Evolutionary conservation across 2,888 invertebrate genomes (phyloP).

Genomic region (Chymomyza procnemis): DNA sequence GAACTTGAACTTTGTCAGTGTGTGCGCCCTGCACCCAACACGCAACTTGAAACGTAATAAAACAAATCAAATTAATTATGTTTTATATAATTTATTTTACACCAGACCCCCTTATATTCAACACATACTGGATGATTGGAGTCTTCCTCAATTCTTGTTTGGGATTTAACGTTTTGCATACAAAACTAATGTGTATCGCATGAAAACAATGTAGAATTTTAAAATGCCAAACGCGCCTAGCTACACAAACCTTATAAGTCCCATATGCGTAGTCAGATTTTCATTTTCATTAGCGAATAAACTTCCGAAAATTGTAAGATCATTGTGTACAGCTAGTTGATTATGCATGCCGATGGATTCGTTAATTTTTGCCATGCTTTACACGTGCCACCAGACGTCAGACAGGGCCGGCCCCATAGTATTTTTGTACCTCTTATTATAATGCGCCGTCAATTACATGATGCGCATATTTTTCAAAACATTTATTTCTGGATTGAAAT

Average conservation of each 20-base stretch:
- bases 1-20: neutral
- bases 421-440: constrained; percentile 2
- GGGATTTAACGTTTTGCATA: neutral
- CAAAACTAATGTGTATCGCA: constrained; percentile 10
- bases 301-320: constrained; percentile 49
- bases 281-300: constrained; percentile 58
- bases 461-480: neutral
- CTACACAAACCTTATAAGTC: neutral
- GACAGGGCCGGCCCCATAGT: constrained; percentile 14
- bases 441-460: neutral
- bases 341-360: constrained; percentile 43
- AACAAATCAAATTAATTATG: neutral
- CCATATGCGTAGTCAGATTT: constrained; percentile 80
- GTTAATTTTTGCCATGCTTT: constrained; percentile 50
- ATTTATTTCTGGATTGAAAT: constrained; percentile 29
- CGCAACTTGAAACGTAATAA: neutral
- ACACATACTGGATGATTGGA: neutral
- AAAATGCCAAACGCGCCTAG: constrained; percentile 78
- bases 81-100: neutral
- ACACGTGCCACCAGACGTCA: constrained; percentile 47
- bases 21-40: neutral
- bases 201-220: constrained; percentile 26
- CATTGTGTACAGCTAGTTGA: constrained; percentile 26
- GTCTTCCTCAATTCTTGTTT: neutral
- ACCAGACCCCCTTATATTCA: neutral